phyloP scores from a whole-genome alignment of 2,888 invertebrate genomes.

The Chalcis sispes region DNA sequence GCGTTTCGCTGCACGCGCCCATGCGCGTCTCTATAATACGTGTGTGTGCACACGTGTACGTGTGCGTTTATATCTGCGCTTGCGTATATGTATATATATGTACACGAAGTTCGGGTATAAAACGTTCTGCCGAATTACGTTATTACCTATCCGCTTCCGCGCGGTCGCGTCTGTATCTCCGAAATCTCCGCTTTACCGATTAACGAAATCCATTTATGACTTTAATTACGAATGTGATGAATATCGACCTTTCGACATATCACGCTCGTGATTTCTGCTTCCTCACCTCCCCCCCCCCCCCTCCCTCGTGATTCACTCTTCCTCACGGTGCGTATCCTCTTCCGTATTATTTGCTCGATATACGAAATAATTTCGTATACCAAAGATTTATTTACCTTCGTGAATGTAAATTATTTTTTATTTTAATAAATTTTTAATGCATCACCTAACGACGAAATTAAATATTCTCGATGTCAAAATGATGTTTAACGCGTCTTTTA shows the following conservation, averaged over 20 bases:
- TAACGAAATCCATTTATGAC: conserved; percentile 24
- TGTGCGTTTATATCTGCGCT: background rate
- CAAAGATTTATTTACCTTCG: background rate
- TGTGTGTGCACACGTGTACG: no score
- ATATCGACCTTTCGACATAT: background rate
- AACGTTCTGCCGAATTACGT: conserved; percentile 29
- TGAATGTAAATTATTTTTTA: background rate
- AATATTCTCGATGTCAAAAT: background rate
- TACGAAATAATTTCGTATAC: no score
- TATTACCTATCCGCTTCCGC: conserved; percentile 9
- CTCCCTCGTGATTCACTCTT: no score
- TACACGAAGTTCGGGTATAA: background rate
- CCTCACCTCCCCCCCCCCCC: background rate
- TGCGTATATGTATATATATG: no score
- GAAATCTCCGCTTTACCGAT: background rate
- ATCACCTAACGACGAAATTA: background rate
- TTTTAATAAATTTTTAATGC: background rate
- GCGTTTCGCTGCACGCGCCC: no score
- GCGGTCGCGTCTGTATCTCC: background rate
- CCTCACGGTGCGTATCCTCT: no score
- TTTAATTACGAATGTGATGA: conserved; percentile 2
- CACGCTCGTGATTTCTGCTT: no score
- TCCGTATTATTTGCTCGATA: no score
- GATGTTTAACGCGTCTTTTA: no score
- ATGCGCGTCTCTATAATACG: no score